Conservation (phyloP, 1,140 invertebrate genomes). For the Drosophila miranda region DNA sequence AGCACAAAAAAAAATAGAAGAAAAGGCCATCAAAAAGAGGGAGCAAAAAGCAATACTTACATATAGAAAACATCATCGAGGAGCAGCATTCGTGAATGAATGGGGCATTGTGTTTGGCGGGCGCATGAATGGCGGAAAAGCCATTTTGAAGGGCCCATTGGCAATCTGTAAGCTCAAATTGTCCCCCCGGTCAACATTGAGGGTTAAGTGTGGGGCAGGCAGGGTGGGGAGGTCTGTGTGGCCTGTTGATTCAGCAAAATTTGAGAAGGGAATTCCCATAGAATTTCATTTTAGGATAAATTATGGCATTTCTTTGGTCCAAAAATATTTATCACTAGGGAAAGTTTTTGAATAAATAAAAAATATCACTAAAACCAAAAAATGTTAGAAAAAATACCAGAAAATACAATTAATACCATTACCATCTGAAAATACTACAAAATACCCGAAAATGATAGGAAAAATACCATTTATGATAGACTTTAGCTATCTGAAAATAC, state of each 20-base stretch:
- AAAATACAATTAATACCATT: too few relatives aligned
- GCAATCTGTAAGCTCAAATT: constrained; percentile 45
- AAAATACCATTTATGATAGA: too few relatives aligned
- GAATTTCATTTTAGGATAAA: not conserved
- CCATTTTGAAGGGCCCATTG: constrained; percentile 60
- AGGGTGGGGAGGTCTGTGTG: not conserved
- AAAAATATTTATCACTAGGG: not conserved
- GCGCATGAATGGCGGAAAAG: constrained; percentile 28
- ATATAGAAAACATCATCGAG: constrained; percentile 32
- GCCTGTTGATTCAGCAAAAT: constrained; percentile 57
- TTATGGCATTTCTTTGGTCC: too few relatives aligned
- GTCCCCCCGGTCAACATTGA: constrained; percentile 40
- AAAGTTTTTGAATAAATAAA: too few relatives aligned
- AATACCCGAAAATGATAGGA: too few relatives aligned
- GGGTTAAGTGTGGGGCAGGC: constrained; percentile 33
- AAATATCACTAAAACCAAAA: too few relatives aligned
- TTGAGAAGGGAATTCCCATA: not conserved
- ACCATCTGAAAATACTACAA: too few relatives aligned
- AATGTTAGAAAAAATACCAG: too few relatives aligned
- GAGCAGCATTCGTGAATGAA: constrained; percentile 34
- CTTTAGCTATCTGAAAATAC: too few relatives aligned
- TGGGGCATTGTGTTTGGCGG: constrained; percentile 26
- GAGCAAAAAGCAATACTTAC: constrained; percentile 16
- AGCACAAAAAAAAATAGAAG: constrained; percentile 41
- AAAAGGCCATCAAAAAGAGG: constrained; percentile 10